Evolutionary conservation across 2,797 vertebrate genomes (phyloP), one percentile per base, ranked within the genome.

Genomic region (Ataeniobius toweri): DNA sequence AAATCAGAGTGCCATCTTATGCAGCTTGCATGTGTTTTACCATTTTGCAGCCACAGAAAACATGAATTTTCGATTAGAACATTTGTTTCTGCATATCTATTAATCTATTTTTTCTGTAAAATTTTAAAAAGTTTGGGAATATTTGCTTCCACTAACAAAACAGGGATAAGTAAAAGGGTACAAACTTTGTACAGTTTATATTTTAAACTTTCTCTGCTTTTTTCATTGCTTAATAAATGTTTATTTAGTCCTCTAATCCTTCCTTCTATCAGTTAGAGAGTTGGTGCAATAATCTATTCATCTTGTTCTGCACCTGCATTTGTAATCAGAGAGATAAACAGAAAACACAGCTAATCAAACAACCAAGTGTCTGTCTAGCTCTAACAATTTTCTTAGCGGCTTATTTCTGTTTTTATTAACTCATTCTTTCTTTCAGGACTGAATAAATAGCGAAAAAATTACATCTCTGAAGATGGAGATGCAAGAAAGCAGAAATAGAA

Each of bases 301-400:
- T 44, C 28, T 78, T 65, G 26, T 58, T 20, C 59, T 71, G n/a
- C 18, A 22, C 71, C 50, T 73, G 51, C 78, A 26, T 44, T 51
- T 78, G 69, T 75, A 67, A 75, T 82, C 65, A 73, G 16, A 71
- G 31, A 82, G 28, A 79, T 75, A 74, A 53, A 48, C 28, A 51
- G 55, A 74, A 72, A 79, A 61, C 31, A 50, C 71, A 67, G 24
- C 63, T 75, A 56, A 91, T 83, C 73, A 82, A 78, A 78, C 28
- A 24, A 6, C 26, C 53, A 24, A 70, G 22, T 74, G 28, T 85
- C 63, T 51, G 56, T 69, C n/a, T 28, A 5, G 24, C 53, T 67
- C 22, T 22, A 31, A 28, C 20, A 31, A 16, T 31, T n/a, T 31
- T 67, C 81, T 70, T 67, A 68, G 75, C 74, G 77, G 5, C 39